Base-by-base conservation (phyloP, 1,140 invertebrate species). In the Drosophila neocordata region DNA sequence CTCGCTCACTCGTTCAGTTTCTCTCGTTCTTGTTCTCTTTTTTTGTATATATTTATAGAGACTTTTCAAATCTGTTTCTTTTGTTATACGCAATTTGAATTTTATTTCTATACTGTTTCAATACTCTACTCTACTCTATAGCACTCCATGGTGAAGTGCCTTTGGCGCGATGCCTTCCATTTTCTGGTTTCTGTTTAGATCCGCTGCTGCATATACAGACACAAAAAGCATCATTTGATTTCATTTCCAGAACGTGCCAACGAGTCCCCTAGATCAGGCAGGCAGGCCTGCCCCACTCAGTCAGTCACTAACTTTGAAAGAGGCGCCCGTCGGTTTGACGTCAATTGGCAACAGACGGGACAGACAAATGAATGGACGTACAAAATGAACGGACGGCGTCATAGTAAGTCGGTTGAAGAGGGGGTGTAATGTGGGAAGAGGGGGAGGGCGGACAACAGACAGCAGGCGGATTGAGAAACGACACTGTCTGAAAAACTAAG, bases 161-260 rank as follows among this genome's bases (percentile, higher is more conserved):
- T 72, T 69, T 9, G 69, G 35, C 52, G 27, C 41, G 51, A 12
- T 35, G 65, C 48, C 48, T 18, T 48, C 44, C 15, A 31, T 31
- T 31, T 31, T 31, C 27, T 31, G 27, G 27, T 31, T 31, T 31
- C 27, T 31, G 27, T 15, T 48, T 20, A 31, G 69, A 41, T 53
- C 72, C 52, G 61, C 68, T 4, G 67, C 71, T 63, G 58, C 62
- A n/a, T n/a, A n/a, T n/a, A 68, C 68, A 68, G 55, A 69, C 63
- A 69, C 59, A 72, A 77, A 4, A 48, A 48, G 41, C 59, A 81
- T 74, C 37, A 85, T 85, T 81, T 81, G 73, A 85, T 85, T 84
- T 85, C 81, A 48, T 48, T 48, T 48, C 41, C 81, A 85, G 81
- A 81, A 85, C 82, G 81, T 85, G 82, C 81, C 69, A 65, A 69